Percentiles rank a stretch among this genome's conserved stretches.
Conservation (phyloP, 2,888 invertebrate species). For the Busseola fusca region DNA sequence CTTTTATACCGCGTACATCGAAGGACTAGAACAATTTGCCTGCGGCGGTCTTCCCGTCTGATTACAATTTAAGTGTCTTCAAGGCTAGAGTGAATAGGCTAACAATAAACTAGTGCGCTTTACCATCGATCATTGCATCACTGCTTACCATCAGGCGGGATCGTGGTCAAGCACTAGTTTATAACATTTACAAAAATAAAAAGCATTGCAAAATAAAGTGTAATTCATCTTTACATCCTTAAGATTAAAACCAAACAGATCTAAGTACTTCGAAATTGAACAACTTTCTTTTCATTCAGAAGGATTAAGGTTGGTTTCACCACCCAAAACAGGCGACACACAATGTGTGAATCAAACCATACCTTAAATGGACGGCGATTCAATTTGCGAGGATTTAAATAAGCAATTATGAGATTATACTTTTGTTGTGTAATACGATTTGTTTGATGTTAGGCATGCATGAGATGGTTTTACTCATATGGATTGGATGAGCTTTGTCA, state of each 20-base stretch:
- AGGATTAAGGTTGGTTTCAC: conserved; percentile 59
- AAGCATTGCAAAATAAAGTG: neutral
- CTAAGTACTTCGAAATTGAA: conserved; percentile 12
- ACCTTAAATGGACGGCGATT: conserved; percentile 43
- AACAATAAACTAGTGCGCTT: no score
- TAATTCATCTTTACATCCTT: neutral
- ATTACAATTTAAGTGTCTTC: no score
- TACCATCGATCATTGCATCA: no score
- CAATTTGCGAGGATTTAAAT: conserved; percentile 39
- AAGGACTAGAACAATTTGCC: no score
- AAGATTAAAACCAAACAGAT: conserved; percentile 11
- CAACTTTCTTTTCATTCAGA: conserved; percentile 49
- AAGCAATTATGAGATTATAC: conserved; percentile 29
- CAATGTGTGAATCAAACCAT: conserved; percentile 39
- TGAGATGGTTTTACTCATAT: neutral
- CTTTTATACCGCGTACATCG: no score
- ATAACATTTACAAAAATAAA: no score
- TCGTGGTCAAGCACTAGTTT: no score
- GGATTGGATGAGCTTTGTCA: neutral
- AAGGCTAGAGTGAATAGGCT: no score
- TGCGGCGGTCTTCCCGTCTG: no score
- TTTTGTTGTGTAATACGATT: conserved; percentile 23
- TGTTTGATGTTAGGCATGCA: neutral
- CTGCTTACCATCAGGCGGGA: no score
- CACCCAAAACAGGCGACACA: conserved; percentile 40